These are phyloP conservation scores for Gambusia yucatana DNA, from an alignment of 2,797 vertebrate species.

Conservation along the genomic window DNA sequence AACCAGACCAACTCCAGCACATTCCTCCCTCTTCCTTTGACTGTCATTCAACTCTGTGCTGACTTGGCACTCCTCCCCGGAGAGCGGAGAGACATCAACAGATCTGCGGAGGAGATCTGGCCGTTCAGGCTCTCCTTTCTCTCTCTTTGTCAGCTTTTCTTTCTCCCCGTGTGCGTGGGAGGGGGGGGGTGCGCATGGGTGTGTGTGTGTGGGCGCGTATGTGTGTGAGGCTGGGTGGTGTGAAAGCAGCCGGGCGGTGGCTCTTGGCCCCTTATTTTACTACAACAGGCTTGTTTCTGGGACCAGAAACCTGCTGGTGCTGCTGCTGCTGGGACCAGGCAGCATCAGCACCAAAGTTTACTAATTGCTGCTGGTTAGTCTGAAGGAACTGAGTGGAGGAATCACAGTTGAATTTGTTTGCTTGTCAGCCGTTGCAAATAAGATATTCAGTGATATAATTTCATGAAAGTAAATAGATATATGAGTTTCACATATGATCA, in stretches of 20 bases:
- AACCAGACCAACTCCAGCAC: conserved; percentile 36
- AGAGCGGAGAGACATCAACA: conserved; percentile 62
- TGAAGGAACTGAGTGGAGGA: too few relatives aligned
- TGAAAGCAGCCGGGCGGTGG: conserved; percentile 23
- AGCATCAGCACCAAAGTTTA: too few relatives aligned
- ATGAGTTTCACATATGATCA: neutral
- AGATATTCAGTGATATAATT: neutral
- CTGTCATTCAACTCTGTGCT: conserved; percentile 64
- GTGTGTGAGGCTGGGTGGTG: conserved; percentile 1
- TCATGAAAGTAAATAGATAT: neutral
- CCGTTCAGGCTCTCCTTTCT: conserved; percentile 30
- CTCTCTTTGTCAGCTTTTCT: conserved; percentile 50
- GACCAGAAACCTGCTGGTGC: conserved; percentile 20
- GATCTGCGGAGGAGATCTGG: conserved; percentile 53
- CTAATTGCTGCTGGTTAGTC: conserved; percentile 65
- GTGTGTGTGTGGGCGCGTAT: neutral
- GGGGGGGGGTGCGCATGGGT: neutral
- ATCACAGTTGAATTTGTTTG: too few relatives aligned
- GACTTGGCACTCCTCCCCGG: conserved; percentile 51
- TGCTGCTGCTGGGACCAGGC: conserved; percentile 5
- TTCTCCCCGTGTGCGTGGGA: conserved; percentile 5
- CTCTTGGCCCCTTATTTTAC: conserved; percentile 42
- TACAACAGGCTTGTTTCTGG: conserved; percentile 25
- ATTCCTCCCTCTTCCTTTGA: conserved; percentile 47
- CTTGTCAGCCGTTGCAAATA: neutral